Percentiles rank a stretch among this genome's conserved stretches.
phyloP scores from a whole-genome alignment of 1,140 invertebrate genomes.

The Gonatopus flavifemur region DNA sequence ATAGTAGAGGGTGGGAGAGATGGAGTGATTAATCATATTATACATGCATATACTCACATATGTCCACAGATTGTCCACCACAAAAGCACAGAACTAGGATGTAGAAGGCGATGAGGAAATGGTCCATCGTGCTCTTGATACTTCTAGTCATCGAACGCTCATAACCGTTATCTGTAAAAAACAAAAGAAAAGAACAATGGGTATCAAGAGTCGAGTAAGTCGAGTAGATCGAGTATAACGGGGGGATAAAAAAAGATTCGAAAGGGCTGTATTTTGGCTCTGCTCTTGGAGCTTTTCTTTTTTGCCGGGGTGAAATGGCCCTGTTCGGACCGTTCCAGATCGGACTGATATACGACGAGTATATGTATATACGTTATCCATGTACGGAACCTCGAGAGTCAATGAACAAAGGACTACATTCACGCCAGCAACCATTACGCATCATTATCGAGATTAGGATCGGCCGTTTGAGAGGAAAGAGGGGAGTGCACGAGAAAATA shows the following conservation, averaged over 20 bases:
- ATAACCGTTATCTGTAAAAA: constrained; percentile 43
- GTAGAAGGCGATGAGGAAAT: constrained; percentile 51
- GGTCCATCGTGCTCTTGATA: constrained; percentile 47
- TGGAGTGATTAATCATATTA: background rate
- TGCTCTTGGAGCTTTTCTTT: constrained; percentile 37
- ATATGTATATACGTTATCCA: constrained; percentile 11
- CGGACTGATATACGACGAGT: constrained; percentile 42
- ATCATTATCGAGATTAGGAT: constrained; percentile 61
- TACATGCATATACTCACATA: constrained; percentile 47
- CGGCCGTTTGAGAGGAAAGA: constrained; percentile 34
- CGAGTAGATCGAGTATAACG: too few relatives aligned
- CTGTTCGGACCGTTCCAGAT: constrained; percentile 33
- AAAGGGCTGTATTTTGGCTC: constrained; percentile 32
- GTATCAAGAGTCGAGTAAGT: too few relatives aligned
- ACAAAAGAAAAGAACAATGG: background rate
- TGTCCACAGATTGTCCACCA: constrained; percentile 51
- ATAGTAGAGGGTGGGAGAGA: too few relatives aligned
- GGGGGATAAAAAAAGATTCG: constrained; percentile 24
- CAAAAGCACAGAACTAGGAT: constrained; percentile 42
- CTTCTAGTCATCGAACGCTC: constrained; percentile 55
- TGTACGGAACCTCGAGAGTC: constrained; percentile 24
- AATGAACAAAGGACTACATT: constrained; percentile 55
- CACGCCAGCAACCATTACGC: constrained; percentile 57
- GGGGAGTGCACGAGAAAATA: constrained; percentile 14
- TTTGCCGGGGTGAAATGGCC: constrained; percentile 45